phyloP scores from a whole-genome alignment of 2,888 invertebrate genomes.

The Plebejus melissa region DNA sequence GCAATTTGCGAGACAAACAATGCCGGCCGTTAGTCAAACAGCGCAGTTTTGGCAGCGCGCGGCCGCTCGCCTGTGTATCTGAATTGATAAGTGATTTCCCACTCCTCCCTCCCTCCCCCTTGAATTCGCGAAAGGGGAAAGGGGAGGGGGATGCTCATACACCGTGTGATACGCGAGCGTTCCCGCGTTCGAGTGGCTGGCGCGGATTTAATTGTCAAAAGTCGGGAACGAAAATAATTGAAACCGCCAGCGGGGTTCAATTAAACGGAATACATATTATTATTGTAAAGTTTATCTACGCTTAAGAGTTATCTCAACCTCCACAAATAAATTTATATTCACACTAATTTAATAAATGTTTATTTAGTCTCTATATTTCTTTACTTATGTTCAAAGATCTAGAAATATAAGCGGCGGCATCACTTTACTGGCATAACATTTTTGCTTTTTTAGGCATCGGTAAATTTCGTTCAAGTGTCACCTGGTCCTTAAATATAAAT shows the following conservation, averaged over 20 bases:
- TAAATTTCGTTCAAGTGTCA: too few relatives aligned
- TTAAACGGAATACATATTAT: not conserved
- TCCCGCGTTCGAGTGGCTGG: not conserved
- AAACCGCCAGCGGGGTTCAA: not conserved
- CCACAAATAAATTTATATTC: not conserved
- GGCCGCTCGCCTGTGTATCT: conserved; percentile 1
- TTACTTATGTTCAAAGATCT: too few relatives aligned
- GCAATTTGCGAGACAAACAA: conserved; percentile 16
- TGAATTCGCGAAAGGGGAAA: not conserved
- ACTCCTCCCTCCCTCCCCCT: not conserved
- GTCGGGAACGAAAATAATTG: conserved; percentile 12
- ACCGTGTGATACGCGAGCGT: conserved; percentile 1
- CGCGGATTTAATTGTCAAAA: conserved; percentile 14
- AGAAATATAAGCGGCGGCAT: too few relatives aligned
- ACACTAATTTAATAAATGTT: not conserved
- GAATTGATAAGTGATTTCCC: conserved; percentile 15
- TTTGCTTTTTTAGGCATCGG: too few relatives aligned
- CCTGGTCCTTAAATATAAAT: not conserved
- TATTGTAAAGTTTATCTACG: not conserved
- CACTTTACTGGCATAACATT: too few relatives aligned
- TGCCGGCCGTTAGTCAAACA: conserved; percentile 18
- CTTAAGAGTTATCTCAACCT: not conserved
- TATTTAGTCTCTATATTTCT: too few relatives aligned
- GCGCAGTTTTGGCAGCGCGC: conserved; percentile 15
- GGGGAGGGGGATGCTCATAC: not conserved